phyloP scores from a whole-genome alignment of 2,888 invertebrate species.

The Diaprepes abbreviatus region DNA sequence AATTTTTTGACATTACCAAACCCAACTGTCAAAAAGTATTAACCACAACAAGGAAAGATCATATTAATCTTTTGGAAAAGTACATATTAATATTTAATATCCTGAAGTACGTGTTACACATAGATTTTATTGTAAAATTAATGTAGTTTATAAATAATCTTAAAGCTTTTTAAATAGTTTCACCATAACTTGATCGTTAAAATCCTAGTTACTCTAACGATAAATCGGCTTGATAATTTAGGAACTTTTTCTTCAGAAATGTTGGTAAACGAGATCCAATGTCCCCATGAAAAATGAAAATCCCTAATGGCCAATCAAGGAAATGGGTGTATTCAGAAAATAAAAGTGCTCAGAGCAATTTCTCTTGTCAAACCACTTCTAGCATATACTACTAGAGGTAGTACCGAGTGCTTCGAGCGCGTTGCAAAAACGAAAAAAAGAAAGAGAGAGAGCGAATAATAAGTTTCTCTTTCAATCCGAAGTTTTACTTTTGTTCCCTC shows the following conservation, averaged over 20 bases:
- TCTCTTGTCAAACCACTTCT: too few relatives aligned
- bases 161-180: background rate
- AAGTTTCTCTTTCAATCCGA: too few relatives aligned
- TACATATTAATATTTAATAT: background rate
- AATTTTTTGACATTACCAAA: slow-evolving; percentile 33
- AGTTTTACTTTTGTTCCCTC: too few relatives aligned
- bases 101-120: background rate
- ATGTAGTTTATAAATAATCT: background rate
- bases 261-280: background rate
- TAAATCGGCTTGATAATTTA: background rate
- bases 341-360: too few relatives aligned
- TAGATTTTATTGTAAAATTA: background rate
- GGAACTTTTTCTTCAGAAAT: background rate
- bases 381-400: too few relatives aligned
- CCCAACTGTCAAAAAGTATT: slow-evolving; percentile 28
- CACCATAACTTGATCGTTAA: slow-evolving; percentile 15
- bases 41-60: slow-evolving; percentile 16
- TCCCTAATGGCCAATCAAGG: background rate
- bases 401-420: too few relatives aligned
- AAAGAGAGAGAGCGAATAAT: too few relatives aligned
- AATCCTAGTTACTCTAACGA: slow-evolving; percentile 26
- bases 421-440: too few relatives aligned
- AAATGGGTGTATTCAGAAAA: too few relatives aligned
- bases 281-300: background rate
- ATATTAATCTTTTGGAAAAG: background rate